A percentile compares a stretch with the other conserved stretches of the same genome.
These are phyloP conservation scores for Oceanodroma leucorhoa DNA, from an alignment of 2,797 vertebrate genomes.

Conservation along the genomic window DNA sequence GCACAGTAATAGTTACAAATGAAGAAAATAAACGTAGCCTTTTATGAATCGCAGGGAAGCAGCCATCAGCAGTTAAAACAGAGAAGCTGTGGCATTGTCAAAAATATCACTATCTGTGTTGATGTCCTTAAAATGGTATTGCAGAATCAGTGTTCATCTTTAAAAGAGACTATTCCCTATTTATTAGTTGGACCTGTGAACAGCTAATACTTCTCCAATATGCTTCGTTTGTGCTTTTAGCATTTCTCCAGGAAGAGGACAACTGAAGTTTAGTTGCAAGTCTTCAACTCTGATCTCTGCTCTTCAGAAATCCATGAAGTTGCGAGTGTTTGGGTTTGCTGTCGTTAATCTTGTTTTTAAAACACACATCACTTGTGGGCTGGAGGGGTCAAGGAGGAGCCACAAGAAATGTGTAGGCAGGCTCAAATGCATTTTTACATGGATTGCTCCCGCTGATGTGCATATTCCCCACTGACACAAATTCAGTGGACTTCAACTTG, in stretches of 20 bases:
- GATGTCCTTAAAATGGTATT: neutral
- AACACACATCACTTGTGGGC: neutral
- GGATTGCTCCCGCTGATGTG: neutral
- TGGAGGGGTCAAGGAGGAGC: neutral
- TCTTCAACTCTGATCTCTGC: neutral
- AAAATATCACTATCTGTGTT: neutral
- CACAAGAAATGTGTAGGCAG: neutral
- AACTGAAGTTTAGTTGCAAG: neutral
- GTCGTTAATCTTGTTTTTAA: neutral
- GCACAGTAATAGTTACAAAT: neutral
- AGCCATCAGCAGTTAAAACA: neutral
- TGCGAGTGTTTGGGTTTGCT: neutral
- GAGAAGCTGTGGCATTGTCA: neutral
- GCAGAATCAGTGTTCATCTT: neutral
- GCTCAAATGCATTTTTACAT: neutral
- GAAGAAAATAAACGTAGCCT: neutral
- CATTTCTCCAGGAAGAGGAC: neutral
- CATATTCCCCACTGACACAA: neutral
- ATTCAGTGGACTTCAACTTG: neutral
- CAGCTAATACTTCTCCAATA: neutral
- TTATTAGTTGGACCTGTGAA: neutral
- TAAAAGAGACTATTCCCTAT: neutral
- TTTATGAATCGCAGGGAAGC: neutral
- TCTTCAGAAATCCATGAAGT: neutral
- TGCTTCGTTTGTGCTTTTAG: rapidly evolving